These are phyloP conservation scores for Yoshiicerus persimilis DNA, from an alignment of 1,140 invertebrate genomes.

Conservation along the genomic window DNA sequence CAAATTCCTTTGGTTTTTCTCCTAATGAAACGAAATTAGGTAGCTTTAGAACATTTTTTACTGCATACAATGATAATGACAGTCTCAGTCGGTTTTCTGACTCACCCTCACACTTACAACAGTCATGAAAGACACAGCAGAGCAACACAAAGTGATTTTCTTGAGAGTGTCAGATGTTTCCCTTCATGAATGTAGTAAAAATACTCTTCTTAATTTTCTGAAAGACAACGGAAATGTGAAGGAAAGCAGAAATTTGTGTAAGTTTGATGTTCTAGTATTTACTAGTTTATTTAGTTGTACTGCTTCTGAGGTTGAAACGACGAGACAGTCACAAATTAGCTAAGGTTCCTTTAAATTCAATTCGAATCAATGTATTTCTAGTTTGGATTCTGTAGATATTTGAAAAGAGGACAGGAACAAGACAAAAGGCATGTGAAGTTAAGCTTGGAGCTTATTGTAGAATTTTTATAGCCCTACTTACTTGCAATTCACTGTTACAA, in stretches of 20 bases:
- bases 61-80: neutral
- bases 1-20: neutral
- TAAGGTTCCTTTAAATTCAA: neutral
- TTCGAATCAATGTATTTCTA: neutral
- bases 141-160: too few relatives aligned
- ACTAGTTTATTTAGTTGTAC: neutral
- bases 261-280: neutral
- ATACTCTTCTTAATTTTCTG: too few relatives aligned
- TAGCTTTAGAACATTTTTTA: neutral
- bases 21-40: neutral
- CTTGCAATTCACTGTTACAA: neutral
- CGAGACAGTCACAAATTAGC: neutral
- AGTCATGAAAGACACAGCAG: too few relatives aligned
- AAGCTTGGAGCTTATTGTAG: neutral
- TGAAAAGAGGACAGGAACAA: neutral
- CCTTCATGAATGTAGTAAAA: neutral
- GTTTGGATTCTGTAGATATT: too few relatives aligned
- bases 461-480: constrained; percentile 1
- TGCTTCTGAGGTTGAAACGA: neutral
- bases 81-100: neutral
- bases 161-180: neutral
- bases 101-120: neutral
- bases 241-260: too few relatives aligned
- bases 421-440: neutral
- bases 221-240: too few relatives aligned